phyloP scores from a whole-genome alignment of 2,797 vertebrate species.

The Steatocranus sp. region DNA sequence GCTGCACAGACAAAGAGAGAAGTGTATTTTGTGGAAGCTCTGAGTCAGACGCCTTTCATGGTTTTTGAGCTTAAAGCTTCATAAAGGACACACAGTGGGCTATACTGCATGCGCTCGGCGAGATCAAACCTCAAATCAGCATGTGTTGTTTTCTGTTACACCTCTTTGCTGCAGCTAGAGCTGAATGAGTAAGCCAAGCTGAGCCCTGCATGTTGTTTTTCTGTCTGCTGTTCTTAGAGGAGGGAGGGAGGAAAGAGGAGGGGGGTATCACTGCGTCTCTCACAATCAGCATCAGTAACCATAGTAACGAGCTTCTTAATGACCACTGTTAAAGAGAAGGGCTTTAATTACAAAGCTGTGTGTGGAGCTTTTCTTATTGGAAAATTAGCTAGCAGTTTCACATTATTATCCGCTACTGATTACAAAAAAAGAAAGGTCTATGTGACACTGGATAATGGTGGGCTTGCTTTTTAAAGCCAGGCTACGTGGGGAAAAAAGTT shows the following conservation, averaged over 20 bases:
- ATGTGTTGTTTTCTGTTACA: background rate
- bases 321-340: background rate
- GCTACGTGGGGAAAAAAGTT: background rate
- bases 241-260: background rate
- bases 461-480: background rate
- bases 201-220: background rate
- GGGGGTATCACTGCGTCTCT: slow-evolving; percentile 5
- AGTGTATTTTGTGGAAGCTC: background rate
- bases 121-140: background rate
- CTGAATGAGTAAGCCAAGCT: background rate
- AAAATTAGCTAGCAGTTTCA: background rate
- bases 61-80: background rate
- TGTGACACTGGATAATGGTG: background rate
- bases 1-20: background rate
- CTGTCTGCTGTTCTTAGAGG: background rate
- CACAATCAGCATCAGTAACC: slow-evolving; percentile 47
- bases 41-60: slow-evolving; percentile 12
- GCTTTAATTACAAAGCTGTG: background rate
- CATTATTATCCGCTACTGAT: background rate
- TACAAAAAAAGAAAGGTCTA: background rate
- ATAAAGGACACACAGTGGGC: background rate
- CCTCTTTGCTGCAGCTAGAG: background rate
- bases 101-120: background rate
- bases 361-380: background rate
- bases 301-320: slow-evolving; percentile 48